phyloP scores from a whole-genome alignment of 2,113 vertebrate species.

The Rhinopithecus roxellana region DNA sequence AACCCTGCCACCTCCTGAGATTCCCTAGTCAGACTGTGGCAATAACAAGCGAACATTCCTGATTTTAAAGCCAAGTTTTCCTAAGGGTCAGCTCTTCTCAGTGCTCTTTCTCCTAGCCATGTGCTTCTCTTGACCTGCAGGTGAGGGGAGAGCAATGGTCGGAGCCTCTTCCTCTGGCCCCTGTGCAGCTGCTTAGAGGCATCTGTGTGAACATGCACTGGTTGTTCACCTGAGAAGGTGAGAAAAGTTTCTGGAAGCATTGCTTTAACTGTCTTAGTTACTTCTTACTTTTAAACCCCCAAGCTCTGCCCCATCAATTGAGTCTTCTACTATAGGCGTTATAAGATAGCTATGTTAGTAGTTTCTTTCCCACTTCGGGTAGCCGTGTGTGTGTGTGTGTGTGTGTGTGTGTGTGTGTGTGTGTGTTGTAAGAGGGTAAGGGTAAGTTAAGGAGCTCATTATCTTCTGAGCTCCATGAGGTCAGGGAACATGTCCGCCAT shows the following conservation, averaged over 20 bases:
- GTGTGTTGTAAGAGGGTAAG: not conserved
- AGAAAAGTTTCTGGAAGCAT: not conserved
- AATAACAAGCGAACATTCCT: not conserved
- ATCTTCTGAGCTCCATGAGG: not conserved
- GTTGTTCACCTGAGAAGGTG: not conserved
- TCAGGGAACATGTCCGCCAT: not conserved
- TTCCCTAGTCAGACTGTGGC: not conserved
- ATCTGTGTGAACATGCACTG: not conserved
- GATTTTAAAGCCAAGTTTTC: not conserved
- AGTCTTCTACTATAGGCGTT: not conserved
- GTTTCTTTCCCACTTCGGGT: not conserved
- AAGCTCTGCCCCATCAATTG: not conserved
- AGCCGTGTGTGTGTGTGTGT: not conserved
- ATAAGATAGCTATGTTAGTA: not conserved
- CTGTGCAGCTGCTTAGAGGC: not conserved
- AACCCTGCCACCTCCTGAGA: constrained; percentile 19
- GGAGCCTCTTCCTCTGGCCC: not conserved
- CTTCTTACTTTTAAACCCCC: not conserved
- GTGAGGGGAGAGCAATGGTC: not conserved
- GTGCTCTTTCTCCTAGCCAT: not conserved
- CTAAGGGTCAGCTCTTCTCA: not conserved
- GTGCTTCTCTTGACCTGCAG: not conserved
- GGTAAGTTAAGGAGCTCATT: not conserved
- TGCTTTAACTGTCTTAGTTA: not conserved
- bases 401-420: not conserved